These are phyloP conservation scores for Cephalopachus bancanus DNA, from an alignment of 2,797 vertebrate genomes.

Conservation along the genomic window DNA sequence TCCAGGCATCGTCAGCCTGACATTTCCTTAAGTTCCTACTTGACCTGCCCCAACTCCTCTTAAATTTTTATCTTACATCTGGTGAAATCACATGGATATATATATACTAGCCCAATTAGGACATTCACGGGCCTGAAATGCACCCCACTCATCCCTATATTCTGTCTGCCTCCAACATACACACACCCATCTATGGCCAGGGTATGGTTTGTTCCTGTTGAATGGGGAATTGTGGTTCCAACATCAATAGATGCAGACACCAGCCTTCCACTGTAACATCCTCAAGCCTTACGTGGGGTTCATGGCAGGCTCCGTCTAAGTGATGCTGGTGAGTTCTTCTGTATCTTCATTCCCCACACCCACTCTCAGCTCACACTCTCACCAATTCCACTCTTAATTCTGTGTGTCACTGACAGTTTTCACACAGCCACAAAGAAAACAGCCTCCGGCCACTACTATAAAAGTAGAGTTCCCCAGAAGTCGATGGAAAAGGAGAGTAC, in stretches of 20 bases:
- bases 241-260: constrained; percentile 90
- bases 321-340: constrained; percentile 17
- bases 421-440: neutral
- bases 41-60: neutral
- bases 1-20: neutral
- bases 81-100: neutral
- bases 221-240: constrained; percentile 90
- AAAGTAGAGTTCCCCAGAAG: neutral
- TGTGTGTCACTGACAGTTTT: neutral
- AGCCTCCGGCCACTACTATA: neutral
- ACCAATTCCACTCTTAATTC: neutral
- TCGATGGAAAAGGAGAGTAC: too few relatives aligned
- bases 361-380: neutral
- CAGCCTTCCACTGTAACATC: constrained; percentile 92
- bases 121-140: neutral
- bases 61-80: neutral
- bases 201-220: constrained; percentile 90
- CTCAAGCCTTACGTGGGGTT: constrained; percentile 90
- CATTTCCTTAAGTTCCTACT: neutral
- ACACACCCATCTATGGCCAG: constrained; percentile 76
- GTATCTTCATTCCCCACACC: neutral
- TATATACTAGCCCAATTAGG: neutral
- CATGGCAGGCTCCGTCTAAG: constrained; percentile 88
- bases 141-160: neutral
- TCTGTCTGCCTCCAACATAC: neutral